Base-by-base conservation (phyloP, 1,140 invertebrate species). In the Lineus longissimus region DNA sequence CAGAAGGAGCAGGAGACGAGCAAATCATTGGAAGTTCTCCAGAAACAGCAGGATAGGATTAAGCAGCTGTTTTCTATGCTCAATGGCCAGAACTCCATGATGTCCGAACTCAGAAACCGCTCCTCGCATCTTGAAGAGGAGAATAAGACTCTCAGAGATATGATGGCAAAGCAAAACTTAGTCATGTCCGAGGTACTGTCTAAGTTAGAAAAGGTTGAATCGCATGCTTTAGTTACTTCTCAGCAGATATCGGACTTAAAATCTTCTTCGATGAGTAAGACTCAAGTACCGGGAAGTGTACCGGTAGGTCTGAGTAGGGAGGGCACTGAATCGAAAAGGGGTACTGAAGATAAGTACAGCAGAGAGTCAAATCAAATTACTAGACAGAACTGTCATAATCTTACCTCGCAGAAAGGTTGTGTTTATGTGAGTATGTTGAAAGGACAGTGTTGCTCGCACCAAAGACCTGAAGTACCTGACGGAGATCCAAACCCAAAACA, bases 21-120 rank as follows among this genome's bases (percentile, higher is more conserved):
- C 15, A 65, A 67, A 25, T 65, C 63, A 22, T 45, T 47, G 15
- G 66, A 72, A 27, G 17, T 75, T 2, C 70, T 77, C 22, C 31
- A 63, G 13, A 61, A 72, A 30, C 73, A 76, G 25, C 68, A 76
- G 29, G 51, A 51, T n/a, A 73, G 68, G 36, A 67, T 78, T 43
- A 54, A 56, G 19, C 63, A 72, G 27, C 55, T 78, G 23, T 63
- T 65, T n/a, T 58, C 70, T 2, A 19, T 71, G 47, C 11, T 77
- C 22, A 60, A 62, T 11, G 72, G 72, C 23, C 75, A 78, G 45
- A 70, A 70, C 1, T 36, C 43, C 27, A 57, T 66, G 2, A 71
- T 76, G 19, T 41, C 65, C 2, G 33, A 68, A 19, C 55, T 77
- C 23, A 72, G 71, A 59, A 58, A 62, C 23, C 68, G 63, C 47